These are phyloP conservation scores for Sebastes diaconus DNA, from an alignment of 2,797 vertebrate species.

Conservation along the genomic window DNA sequence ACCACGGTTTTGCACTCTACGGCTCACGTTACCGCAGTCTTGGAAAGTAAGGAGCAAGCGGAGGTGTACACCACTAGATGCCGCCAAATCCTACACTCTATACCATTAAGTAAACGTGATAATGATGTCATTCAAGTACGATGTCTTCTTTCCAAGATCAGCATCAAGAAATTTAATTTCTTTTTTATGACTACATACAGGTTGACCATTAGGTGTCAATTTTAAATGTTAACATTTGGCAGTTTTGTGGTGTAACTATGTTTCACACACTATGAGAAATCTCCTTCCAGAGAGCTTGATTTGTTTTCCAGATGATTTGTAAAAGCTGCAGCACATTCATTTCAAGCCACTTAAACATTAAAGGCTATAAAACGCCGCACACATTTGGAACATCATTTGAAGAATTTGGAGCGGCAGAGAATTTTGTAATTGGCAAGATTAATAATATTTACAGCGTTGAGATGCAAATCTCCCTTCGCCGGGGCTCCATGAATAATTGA, in stretches of 20 bases:
- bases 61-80: no score
- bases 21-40: no score
- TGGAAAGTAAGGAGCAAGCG: no score
- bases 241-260: slow-evolving; percentile 27
- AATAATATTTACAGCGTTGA: slow-evolving; percentile 84
- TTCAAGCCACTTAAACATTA: slow-evolving; percentile 81
- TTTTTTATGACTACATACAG: neutral
- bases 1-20: no score
- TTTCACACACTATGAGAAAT: slow-evolving; percentile 33
- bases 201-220: neutral
- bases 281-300: slow-evolving; percentile 55
- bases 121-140: neutral
- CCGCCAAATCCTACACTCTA: no score
- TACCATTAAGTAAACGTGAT: neutral
- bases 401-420: slow-evolving; percentile 79
- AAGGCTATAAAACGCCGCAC: slow-evolving; percentile 69
- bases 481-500: slow-evolving; percentile 84
- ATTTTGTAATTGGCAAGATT: slow-evolving; percentile 86
- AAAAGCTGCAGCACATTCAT: slow-evolving; percentile 73
- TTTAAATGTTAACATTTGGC: slow-evolving; percentile 31
- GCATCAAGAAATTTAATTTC: neutral
- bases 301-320: slow-evolving; percentile 71
- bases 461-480: slow-evolving; percentile 82
- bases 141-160: neutral
- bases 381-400: slow-evolving; percentile 79